Percentiles rank a stretch among this genome's conserved stretches.
These are phyloP conservation scores for Micrastur ruficollis DNA, from an alignment of 2,797 vertebrate genomes.

Conservation along the genomic window DNA sequence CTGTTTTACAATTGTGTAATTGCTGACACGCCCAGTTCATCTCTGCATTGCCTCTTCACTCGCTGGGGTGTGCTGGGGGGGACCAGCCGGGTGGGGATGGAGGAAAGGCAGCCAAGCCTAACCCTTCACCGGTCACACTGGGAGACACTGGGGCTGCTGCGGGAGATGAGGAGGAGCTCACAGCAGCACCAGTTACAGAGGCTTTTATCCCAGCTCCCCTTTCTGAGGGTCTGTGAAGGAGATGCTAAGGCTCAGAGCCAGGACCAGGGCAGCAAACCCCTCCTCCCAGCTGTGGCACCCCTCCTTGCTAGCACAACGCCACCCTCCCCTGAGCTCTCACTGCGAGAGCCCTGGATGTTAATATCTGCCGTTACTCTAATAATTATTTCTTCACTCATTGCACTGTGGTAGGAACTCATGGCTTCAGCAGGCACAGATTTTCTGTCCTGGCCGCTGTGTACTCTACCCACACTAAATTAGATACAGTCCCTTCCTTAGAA, in stretches of 20 bases:
- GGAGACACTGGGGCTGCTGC: neutral
- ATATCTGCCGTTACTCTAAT: neutral
- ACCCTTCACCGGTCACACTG: neutral
- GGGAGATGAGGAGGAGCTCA: neutral
- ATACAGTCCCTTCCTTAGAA: neutral
- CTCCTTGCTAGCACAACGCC: neutral
- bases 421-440: neutral
- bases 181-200: neutral
- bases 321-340: neutral
- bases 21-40: neutral
- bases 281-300: neutral
- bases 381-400: neutral
- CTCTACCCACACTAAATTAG: neutral
- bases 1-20: neutral
- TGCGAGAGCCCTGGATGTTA: accelerated
- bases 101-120: neutral
- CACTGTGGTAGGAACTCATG: neutral
- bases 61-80: neutral
- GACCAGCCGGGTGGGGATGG: neutral
- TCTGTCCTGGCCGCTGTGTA: neutral
- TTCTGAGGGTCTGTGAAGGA: neutral
- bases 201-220: neutral
- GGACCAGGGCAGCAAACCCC: neutral
- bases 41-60: neutral
- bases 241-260: neutral